phyloP scores from a whole-genome alignment of 2,797 vertebrate species.

The Cynopterus sphinx region DNA sequence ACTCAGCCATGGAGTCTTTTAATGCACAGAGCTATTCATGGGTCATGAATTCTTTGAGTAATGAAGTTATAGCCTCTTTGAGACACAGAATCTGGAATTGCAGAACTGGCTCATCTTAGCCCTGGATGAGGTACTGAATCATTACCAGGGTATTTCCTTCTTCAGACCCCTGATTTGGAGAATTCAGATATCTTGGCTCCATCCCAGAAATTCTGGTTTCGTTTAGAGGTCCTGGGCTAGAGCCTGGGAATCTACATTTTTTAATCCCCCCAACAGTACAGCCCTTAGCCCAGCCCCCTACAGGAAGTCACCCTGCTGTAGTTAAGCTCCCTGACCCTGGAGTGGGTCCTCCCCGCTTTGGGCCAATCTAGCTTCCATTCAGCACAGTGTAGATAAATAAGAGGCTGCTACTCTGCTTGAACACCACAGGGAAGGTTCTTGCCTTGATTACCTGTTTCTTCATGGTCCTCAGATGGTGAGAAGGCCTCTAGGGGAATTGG shows the following conservation, averaged over 20 bases:
- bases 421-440: rapidly evolving
- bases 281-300: background rate
- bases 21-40: background rate
- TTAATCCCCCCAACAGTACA: background rate
- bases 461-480: background rate
- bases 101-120: background rate
- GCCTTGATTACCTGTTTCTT: background rate
- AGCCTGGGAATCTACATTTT: background rate
- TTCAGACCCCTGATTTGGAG: background rate
- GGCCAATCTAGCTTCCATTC: too few species aligned
- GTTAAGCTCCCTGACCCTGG: too few species aligned
- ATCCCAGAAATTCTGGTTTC: background rate
- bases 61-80: background rate
- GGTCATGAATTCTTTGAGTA: background rate
- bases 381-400: rapidly evolving
- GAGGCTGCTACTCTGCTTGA: background rate
- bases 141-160: background rate
- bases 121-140: background rate
- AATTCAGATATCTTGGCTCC: background rate
- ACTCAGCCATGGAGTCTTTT: background rate
- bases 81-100: background rate
- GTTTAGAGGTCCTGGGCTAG: background rate
- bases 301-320: rapidly evolving
- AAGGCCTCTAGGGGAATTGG: background rate
- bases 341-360: background rate